These are phyloP conservation scores for Sparidentex hasta DNA, from an alignment of 2,797 vertebrate genomes.

Conservation along the genomic window DNA sequence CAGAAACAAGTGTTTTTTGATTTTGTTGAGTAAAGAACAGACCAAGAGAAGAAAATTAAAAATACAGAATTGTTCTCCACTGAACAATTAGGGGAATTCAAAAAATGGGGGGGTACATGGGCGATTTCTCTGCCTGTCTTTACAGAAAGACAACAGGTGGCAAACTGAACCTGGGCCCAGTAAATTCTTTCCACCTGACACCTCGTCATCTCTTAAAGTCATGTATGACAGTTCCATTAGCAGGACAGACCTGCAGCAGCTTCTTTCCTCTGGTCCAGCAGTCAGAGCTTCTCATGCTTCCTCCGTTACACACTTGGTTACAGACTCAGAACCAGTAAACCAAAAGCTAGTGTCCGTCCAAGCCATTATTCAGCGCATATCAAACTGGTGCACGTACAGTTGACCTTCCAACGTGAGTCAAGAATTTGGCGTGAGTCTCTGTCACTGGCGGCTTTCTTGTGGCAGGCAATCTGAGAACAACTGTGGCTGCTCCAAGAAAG, in stretches of 20 bases:
- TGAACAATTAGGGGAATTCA: not conserved
- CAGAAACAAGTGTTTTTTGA: conserved; percentile 18
- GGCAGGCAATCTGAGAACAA: conserved; percentile 42
- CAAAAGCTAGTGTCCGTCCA: conserved; percentile 3
- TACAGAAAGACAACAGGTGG: conserved; percentile 30
- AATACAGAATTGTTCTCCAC: not conserved
- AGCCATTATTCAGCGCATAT: conserved; percentile 3
- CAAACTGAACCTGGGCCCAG: conserved; percentile 14
- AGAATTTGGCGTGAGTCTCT: conserved; percentile 23
- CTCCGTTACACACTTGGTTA: conserved; percentile 26
- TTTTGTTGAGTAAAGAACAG: conserved; percentile 34
- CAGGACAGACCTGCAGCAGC: conserved; percentile 57
- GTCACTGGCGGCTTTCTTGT: conserved; percentile 25
- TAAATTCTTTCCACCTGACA: conserved; percentile 30
- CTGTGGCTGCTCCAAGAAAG: conserved; percentile 49
- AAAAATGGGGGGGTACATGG: not conserved
- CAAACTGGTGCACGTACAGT: not conserved
- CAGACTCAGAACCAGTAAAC: conserved; percentile 29
- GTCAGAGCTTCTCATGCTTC: conserved; percentile 9
- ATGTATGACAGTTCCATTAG: conserved; percentile 41
- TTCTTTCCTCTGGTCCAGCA: conserved; percentile 49
- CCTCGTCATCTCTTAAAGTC: conserved; percentile 45
- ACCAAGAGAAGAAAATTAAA: not conserved
- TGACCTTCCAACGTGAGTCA: conserved; percentile 7
- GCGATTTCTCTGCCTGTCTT: conserved; percentile 31